Conservation (phyloP, 2,888 invertebrate genomes). For the Graphium colonna region DNA sequence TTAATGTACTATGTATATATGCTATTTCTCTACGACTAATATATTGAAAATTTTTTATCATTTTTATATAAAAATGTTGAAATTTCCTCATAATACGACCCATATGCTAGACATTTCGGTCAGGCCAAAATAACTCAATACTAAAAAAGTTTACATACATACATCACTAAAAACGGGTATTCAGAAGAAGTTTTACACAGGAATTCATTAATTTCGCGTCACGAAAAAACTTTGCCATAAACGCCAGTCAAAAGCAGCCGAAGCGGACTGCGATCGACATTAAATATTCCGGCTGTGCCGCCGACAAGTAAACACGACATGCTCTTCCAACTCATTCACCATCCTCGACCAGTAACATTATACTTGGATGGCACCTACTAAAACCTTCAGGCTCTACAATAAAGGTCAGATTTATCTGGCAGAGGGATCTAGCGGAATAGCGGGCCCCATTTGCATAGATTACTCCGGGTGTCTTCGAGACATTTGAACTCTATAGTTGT, state of each 20-base stretch:
- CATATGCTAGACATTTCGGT: too few relatives aligned
- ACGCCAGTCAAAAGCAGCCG: slow-evolving; percentile 1
- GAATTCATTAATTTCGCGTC: not conserved
- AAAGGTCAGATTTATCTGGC: slow-evolving; percentile 13
- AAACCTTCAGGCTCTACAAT: not conserved
- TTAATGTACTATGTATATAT: too few relatives aligned
- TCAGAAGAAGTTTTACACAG: too few relatives aligned
- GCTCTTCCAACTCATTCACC: slow-evolving; percentile 19
- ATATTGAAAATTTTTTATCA: too few relatives aligned
- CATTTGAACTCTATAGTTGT: slow-evolving; percentile 3
- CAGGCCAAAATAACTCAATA: too few relatives aligned
- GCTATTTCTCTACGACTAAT: too few relatives aligned
- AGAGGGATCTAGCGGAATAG: slow-evolving; percentile 20
- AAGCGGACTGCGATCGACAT: slow-evolving; percentile 22
- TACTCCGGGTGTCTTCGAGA: slow-evolving; percentile 18
- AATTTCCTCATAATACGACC: too few relatives aligned
- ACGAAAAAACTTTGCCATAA: not conserved
- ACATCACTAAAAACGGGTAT: too few relatives aligned
- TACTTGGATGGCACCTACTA: not conserved
- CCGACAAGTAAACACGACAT: slow-evolving; percentile 26
- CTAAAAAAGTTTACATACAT: too few relatives aligned
- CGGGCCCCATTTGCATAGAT: slow-evolving; percentile 34
- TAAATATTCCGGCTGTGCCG: slow-evolving; percentile 29
- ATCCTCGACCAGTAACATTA: not conserved
- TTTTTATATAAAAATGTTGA: too few relatives aligned